Conservation (phyloP, 2,113 vertebrate genomes). For the Dissostichus mawsoni region DNA sequence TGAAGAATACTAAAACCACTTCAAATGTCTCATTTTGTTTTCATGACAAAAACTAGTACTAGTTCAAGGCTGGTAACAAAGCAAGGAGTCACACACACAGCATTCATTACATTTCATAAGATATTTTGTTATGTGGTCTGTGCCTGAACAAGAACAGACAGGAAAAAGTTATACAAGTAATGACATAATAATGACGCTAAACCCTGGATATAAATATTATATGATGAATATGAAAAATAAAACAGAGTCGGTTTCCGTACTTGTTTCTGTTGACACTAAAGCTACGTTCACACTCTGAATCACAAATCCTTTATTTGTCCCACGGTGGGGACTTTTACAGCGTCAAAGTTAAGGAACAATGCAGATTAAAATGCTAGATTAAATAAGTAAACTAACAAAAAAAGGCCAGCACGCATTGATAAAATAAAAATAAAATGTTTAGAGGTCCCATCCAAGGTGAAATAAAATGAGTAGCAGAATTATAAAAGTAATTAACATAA, state of each 20-base stretch:
- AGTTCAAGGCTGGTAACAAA: background rate
- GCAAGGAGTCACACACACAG: background rate
- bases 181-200: background rate
- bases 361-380: too few relatives aligned
- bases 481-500: too few relatives aligned
- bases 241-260: background rate
- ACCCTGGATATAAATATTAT: background rate
- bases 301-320: too few relatives aligned
- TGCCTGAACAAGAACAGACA: background rate
- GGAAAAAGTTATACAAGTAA: background rate
- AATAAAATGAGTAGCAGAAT: too few relatives aligned
- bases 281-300: too few relatives aligned
- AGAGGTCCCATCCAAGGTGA: too few relatives aligned
- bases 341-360: too few relatives aligned
- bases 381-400: too few relatives aligned
- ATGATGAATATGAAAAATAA: background rate
- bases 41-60: background rate
- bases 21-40: background rate
- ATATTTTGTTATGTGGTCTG: background rate
- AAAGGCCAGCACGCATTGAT: too few relatives aligned
- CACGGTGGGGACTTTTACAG: too few relatives aligned
- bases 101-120: background rate
- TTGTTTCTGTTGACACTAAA: background rate
- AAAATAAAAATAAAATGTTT: too few relatives aligned
- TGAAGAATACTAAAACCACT: background rate